Evolutionary conservation across 1,140 invertebrate species (phyloP).

Genomic region (Schlechtendalia chinensis): DNA sequence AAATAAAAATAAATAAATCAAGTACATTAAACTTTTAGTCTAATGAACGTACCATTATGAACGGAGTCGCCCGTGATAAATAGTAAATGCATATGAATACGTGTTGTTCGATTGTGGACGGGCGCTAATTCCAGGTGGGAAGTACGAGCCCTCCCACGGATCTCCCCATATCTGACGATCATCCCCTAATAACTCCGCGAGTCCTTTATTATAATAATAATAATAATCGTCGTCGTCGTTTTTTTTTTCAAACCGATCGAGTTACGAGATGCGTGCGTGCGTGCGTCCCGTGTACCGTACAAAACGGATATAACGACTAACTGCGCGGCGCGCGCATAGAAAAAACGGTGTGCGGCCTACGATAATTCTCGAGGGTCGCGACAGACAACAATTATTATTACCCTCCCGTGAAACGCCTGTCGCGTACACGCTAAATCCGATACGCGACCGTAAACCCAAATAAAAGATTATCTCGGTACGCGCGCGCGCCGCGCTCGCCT

Average conservation of each 20-base stretch:
- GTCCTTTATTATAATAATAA: constrained; percentile 41
- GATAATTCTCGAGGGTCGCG: constrained; percentile 38
- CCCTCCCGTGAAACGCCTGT: constrained; percentile 34
- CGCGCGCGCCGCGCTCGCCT: too few species aligned
- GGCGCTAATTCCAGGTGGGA: constrained; percentile 49
- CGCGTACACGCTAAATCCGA: neutral
- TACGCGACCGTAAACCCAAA: constrained; percentile 32
- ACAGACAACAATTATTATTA: constrained; percentile 40
- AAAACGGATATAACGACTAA: constrained; percentile 46
- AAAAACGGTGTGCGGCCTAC: constrained; percentile 40
- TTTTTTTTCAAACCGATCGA: constrained; percentile 42
- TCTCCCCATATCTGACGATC: constrained; percentile 48
- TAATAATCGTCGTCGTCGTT: too few species aligned
- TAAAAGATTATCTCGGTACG: constrained; percentile 30
- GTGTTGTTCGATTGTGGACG: constrained; percentile 41
- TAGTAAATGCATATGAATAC: neutral
- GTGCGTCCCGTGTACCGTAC: constrained; percentile 26
- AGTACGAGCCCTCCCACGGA: constrained; percentile 44
- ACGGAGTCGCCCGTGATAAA: neutral
- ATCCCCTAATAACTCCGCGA: constrained; percentile 46
- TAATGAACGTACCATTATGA: constrained; percentile 28
- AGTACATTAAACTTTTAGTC: constrained; percentile 17
- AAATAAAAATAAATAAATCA: too few species aligned
- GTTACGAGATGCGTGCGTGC: constrained; percentile 29
- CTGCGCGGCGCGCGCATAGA: constrained; percentile 26